A percentile compares a stretch with the other conserved stretches of the same genome.
Evolutionary conservation across 2,113 vertebrate species (phyloP).

Genomic region (Geothlypis trichas): DNA sequence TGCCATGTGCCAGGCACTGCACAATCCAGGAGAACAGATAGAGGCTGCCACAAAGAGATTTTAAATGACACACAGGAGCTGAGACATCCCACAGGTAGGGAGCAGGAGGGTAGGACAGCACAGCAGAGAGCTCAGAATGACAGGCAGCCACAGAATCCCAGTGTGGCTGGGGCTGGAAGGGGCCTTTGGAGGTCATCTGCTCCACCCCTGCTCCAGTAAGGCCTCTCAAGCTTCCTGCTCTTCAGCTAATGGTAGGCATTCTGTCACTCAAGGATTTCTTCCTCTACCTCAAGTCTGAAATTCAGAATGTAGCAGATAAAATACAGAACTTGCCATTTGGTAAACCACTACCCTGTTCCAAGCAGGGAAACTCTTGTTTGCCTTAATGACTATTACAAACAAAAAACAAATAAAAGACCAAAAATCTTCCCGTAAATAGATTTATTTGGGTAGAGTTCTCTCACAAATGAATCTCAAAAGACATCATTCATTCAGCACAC

Average conservation of each 20-base stretch:
- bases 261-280: not conserved
- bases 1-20: not conserved
- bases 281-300: not conserved
- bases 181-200: not conserved
- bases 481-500: not conserved
- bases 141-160: not conserved
- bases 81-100: not conserved
- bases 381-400: not conserved
- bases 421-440: not conserved
- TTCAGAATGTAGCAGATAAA: not conserved
- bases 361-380: not conserved
- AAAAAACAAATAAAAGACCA: not conserved
- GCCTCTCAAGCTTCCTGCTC: not conserved
- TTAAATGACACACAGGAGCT: not conserved
- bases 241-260: not conserved
- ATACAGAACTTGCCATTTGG: not conserved
- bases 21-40: not conserved
- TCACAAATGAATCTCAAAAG: not conserved
- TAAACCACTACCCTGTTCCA: not conserved
- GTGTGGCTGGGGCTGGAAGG: not conserved
- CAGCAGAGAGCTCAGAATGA: not conserved
- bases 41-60: not conserved
- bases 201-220: not conserved
- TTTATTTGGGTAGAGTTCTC: slow-evolving; percentile 6
- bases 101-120: not conserved